Evolutionary conservation across 2,113 vertebrate species (phyloP).

Genomic region (Rhea americana): DNA sequence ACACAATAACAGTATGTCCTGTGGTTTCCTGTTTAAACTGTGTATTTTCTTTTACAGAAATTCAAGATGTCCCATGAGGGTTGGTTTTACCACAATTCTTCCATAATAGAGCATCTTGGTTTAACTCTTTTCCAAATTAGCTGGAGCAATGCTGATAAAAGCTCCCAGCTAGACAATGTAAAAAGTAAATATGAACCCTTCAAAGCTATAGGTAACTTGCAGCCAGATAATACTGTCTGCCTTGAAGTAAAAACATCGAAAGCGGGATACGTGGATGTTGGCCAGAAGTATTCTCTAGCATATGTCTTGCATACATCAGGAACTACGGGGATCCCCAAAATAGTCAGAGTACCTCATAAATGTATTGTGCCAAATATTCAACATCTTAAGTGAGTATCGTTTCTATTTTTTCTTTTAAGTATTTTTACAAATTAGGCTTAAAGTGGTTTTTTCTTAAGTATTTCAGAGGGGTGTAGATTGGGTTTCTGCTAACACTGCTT

Average conservation of each 20-base stretch:
- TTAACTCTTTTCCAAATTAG: constrained; percentile 79
- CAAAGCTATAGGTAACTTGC: not conserved
- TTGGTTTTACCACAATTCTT: constrained; percentile 57
- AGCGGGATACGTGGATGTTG: constrained; percentile 6
- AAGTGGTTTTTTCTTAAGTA: not conserved
- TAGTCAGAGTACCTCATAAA: constrained; percentile 90
- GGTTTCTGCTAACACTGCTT: not conserved
- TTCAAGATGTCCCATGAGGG: constrained; percentile 74
- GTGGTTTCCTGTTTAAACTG: not conserved
- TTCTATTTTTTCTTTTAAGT: not conserved
- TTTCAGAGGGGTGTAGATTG: fast-evolving
- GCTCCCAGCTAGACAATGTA: not conserved
- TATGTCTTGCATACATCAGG: constrained; percentile 95
- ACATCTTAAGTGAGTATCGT: constrained; percentile 85
- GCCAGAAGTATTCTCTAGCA: constrained; percentile 70
- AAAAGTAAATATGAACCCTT: constrained; percentile 17
- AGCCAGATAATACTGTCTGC: not conserved
- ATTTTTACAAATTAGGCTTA: not conserved
- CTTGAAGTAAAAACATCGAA: not conserved
- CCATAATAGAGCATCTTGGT: constrained; percentile 70
- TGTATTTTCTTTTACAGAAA: constrained; percentile 73
- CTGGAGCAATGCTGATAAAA: not conserved
- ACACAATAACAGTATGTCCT: not conserved
- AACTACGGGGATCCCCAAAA: constrained; percentile 91
- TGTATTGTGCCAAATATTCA: constrained; percentile 93